Conservation (phyloP, 2,113 vertebrate genomes). For the Antechinus stuartii region DNA sequence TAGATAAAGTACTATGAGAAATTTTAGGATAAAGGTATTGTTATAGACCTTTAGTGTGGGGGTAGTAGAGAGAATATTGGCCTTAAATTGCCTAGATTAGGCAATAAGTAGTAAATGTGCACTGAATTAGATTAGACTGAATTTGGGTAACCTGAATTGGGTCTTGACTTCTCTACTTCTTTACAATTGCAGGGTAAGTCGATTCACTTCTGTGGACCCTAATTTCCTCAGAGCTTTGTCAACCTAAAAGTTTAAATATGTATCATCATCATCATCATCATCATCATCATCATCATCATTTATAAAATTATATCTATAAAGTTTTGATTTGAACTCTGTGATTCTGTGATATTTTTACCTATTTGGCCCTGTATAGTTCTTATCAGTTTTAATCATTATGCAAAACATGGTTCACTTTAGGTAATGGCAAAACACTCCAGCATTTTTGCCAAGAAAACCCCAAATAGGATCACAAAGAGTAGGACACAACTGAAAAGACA, state of each 20-base stretch:
- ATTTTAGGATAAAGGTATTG: neutral
- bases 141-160: neutral
- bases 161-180: neutral
- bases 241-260: neutral
- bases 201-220: neutral
- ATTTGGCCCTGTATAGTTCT: neutral
- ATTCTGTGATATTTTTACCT: neutral
- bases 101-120: neutral
- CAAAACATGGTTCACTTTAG: neutral
- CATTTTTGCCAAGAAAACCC: neutral
- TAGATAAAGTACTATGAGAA: neutral
- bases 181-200: neutral
- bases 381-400: neutral
- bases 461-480: neutral
- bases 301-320: neutral
- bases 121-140: neutral
- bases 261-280: neutral
- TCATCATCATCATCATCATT: no score
- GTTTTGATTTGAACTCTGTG: neutral
- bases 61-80: neutral
- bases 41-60: neutral
- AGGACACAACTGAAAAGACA: neutral
- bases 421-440: neutral
- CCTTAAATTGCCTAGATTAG: neutral
- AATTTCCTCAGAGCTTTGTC: neutral